Conservation (phyloP, 2,888 invertebrate genomes). For the Drosophila trichaetosa region DNA sequence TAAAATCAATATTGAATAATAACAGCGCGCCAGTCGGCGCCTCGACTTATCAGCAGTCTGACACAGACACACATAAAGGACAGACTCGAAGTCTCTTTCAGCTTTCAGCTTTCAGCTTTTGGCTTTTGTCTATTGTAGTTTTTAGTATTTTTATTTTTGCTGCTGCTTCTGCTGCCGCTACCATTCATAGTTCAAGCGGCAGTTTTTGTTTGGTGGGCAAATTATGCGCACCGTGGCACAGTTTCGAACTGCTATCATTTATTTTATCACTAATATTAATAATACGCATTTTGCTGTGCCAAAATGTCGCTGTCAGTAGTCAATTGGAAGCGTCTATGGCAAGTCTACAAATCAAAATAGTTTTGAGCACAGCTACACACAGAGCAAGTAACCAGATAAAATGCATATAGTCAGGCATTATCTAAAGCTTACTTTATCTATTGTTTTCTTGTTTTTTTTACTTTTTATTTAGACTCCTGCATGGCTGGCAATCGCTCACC, state of each 20-base stretch:
- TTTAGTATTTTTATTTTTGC: background rate
- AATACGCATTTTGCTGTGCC: constrained; percentile 19
- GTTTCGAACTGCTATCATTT: constrained; percentile 36
- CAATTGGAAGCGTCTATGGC: constrained; percentile 68
- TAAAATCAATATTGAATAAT: constrained; percentile 75
- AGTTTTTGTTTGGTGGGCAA: constrained; percentile 31
- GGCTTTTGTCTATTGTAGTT: constrained; percentile 4
- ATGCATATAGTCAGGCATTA: background rate
- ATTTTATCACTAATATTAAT: constrained; percentile 39
- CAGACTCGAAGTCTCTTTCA: constrained; percentile 26
- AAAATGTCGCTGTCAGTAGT: constrained; percentile 46
- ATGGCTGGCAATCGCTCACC: constrained; percentile 83
- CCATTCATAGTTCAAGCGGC: constrained; percentile 2
- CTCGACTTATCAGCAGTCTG: constrained; percentile 56
- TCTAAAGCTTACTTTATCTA: background rate
- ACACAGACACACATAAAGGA: constrained; percentile 21
- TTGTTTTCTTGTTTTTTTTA: background rate
- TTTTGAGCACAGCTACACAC: constrained; percentile 56
- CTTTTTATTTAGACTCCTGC: constrained; percentile 80
- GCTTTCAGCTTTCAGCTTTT: background rate
- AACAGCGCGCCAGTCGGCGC: constrained; percentile 45
- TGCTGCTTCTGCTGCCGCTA: background rate
- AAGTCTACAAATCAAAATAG: constrained; percentile 77
- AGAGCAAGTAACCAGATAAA: constrained; percentile 52
- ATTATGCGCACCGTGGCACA: constrained; percentile 63